phyloP scores from a whole-genome alignment of 2,888 invertebrate species.

The Linnaemya vulpina region DNA sequence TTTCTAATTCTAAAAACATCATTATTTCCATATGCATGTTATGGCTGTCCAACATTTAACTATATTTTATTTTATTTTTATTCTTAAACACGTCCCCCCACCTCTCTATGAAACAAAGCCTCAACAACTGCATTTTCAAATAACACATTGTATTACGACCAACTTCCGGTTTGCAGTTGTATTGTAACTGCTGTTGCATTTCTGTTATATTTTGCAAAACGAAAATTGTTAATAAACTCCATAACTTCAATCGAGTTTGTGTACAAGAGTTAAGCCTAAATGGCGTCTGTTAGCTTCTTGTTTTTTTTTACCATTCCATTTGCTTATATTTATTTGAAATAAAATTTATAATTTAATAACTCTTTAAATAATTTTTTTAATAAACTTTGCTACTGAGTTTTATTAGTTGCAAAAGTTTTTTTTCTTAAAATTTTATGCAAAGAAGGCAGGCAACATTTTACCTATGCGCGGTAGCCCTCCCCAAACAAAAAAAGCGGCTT shows the following conservation, averaged over 20 bases:
- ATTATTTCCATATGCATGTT: constrained; percentile 50
- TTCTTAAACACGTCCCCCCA: background rate
- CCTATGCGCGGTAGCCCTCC: background rate
- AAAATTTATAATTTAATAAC: constrained; percentile 63
- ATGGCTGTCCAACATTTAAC: constrained; percentile 20
- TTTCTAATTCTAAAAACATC: constrained; percentile 31
- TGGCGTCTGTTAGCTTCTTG: constrained; percentile 58
- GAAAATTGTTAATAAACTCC: constrained; percentile 70
- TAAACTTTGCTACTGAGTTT: constrained; percentile 30
- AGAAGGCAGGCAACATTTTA: background rate
- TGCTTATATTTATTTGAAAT: background rate
- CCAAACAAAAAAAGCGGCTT: constrained; percentile 22
- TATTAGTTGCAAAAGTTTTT: background rate
- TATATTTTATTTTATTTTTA: background rate
- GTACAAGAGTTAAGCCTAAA: constrained; percentile 47
- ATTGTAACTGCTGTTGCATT: constrained; percentile 32
- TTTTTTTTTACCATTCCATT: background rate
- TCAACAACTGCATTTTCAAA: constrained; percentile 63
- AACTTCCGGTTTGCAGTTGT: constrained; percentile 67
- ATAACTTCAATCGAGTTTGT: constrained; percentile 24
- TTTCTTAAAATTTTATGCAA: background rate
- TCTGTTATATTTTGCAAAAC: constrained; percentile 45
- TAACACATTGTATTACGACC: constrained; percentile 70
- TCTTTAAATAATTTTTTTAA: constrained; percentile 35
- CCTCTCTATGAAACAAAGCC: background rate